Evolutionary conservation across 92 coral and sea anemone species (phyloP), one percentile per base, ranked within the genome.

Genomic region (Virgularia gustaviana): DNA sequence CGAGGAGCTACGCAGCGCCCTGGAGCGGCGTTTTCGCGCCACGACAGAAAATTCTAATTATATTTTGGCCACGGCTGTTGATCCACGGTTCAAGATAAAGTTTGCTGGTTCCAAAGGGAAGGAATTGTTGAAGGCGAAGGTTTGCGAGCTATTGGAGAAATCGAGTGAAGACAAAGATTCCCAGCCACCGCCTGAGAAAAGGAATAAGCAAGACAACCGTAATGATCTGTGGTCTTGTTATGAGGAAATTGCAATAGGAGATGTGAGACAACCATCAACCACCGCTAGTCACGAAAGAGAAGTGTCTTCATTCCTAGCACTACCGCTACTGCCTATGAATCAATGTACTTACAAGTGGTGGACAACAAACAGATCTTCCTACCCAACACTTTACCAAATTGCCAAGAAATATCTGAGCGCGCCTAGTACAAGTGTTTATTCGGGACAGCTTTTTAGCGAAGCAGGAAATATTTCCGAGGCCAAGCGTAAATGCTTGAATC

Each of bases 371-470:
- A 33, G 37, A 60, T 7, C 16, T 9, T 31, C 66, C 12, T 60
- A 12, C 19, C 44, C 66, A 32, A 60, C 15, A 27, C 34, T 60
- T 28, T 19, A 31, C 22, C 15, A 35, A 31, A 35, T 60, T 15
- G 66, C 66, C 9, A 60, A 60, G 36, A 32, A 24, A 60, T 60
- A 24, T 32, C 37, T 60, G 4, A 60, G 66, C 37, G 42, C 66
- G 24, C 66, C 66, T 33, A 24, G 66, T 33, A 34, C 66, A 31
- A 60, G 66, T 35, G 66, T 60, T 31, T 59, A 59, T 27, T 59
- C 65, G 30, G 65, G 36, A 33, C 2, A 44, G 9, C 24, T 59
- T 23, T 59, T 59, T 13, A 59, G 65, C 19, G 65, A 59, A 59
- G 65, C 65, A 8, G 65, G 66, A 4, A 60, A 60, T 28, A 60